A percentile compares a stretch with the other conserved stretches of the same genome.
phyloP scores from a whole-genome alignment of 1,140 invertebrate genomes.

The Drosophila lini region DNA sequence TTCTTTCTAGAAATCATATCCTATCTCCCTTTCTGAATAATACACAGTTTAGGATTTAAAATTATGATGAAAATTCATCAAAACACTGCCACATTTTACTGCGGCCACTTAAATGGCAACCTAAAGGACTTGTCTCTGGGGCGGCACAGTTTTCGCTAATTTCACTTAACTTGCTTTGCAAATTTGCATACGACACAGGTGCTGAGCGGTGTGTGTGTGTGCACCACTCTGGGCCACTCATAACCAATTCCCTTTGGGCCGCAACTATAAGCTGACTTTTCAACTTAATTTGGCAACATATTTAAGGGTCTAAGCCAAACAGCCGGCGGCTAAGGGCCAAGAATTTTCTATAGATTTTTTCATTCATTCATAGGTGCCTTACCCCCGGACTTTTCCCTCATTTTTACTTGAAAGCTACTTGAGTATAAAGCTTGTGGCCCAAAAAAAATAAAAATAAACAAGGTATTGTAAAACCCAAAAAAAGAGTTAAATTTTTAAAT shows the following conservation, averaged over 20 bases:
- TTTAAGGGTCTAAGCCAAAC: conserved; percentile 26
- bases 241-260: conserved; percentile 52
- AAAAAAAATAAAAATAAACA: neutral
- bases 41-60: neutral
- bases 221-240: conserved; percentile 40
- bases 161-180: conserved; percentile 43
- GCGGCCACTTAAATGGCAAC: neutral
- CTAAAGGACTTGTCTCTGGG: conserved; percentile 11
- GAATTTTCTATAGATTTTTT: conserved; percentile 1
- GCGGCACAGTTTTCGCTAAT: conserved; percentile 47
- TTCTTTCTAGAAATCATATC: neutral
- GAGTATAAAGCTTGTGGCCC: neutral
- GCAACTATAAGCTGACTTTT: conserved; percentile 28
- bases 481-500: neutral
- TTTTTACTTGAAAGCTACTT: neutral
- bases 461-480: neutral
- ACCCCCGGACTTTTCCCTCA: neutral
- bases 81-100: neutral
- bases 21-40: neutral
- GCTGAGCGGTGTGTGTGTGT: neutral
- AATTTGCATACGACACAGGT: conserved; percentile 36
- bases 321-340: neutral
- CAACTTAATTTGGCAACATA: conserved; percentile 35
- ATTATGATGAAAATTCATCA: neutral
- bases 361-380: neutral